phyloP scores from a whole-genome alignment of 92 coral and sea anemone species.

The Epizoanthus fatuus region DNA sequence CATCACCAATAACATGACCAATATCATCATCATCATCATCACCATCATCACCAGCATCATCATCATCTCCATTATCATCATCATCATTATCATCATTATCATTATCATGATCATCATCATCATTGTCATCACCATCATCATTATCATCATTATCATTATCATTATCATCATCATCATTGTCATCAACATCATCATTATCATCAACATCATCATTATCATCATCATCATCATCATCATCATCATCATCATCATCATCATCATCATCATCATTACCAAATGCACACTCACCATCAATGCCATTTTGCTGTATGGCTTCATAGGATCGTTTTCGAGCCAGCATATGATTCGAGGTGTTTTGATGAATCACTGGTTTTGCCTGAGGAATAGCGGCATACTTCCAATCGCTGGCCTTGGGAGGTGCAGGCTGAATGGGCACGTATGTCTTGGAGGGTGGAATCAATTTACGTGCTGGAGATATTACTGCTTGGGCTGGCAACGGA shows the following conservation, averaged over 20 bases:
- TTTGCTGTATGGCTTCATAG: conserved; percentile 90
- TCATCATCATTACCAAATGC: background rate
- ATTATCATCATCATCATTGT: too few relatives aligned
- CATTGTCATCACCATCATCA: background rate
- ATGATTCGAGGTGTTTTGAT: conserved; percentile 79
- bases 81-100: background rate
- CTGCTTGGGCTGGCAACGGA: conserved; percentile 78
- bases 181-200: background rate
- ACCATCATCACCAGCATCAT: background rate
- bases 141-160: background rate
- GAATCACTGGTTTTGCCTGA: conserved; percentile 84
- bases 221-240: background rate
- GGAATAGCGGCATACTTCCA: conserved; percentile 95
- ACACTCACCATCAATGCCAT: conserved; percentile 95
- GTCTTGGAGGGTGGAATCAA: conserved; percentile 93
- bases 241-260: background rate
- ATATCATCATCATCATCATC: too few relatives aligned
- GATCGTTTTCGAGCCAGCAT: conserved; percentile 96
- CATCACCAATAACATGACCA: too few relatives aligned
- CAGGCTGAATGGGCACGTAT: conserved; percentile 77
- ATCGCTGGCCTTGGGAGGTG: conserved; percentile 83
- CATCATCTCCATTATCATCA: background rate
- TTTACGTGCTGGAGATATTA: conserved; percentile 96
- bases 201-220: background rate
- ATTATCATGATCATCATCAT: too few relatives aligned